Percentiles rank a stretch among this genome's conserved stretches.
Conservation (phyloP, 2,113 vertebrate species). For the Edolisoma coerulescens region DNA sequence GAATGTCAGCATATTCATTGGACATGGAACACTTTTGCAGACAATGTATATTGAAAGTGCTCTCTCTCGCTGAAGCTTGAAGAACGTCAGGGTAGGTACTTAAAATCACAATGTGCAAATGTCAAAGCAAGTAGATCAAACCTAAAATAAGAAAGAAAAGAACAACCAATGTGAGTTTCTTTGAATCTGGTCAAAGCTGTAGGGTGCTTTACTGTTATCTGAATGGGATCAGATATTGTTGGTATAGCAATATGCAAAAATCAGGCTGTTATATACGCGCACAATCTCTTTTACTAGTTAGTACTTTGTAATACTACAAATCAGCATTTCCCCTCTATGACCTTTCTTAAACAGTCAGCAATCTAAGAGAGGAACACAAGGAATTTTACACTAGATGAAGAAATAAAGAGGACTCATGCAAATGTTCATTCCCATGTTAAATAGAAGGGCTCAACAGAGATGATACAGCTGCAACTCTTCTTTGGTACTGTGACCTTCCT, state of each 20-base stretch:
- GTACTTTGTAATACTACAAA: neutral
- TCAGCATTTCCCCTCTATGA: neutral
- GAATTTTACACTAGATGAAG: neutral
- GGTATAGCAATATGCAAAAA: neutral
- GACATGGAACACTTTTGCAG: neutral
- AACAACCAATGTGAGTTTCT: neutral
- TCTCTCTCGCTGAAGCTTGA: neutral
- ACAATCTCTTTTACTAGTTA: neutral
- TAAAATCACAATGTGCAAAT: neutral
- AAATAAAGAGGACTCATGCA: neutral
- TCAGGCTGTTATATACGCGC: fast-evolving
- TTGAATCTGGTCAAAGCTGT: neutral
- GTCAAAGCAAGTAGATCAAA: neutral
- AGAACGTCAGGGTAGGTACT: neutral
- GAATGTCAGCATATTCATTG: neutral
- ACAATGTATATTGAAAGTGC: neutral
- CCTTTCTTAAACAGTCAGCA: neutral
- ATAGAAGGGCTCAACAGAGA: neutral
- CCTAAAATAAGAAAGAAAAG: neutral
- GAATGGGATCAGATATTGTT: neutral
- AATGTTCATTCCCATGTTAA: neutral
- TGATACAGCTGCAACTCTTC: neutral
- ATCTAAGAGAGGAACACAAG: neutral
- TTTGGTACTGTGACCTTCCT: neutral
- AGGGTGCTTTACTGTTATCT: neutral